These are phyloP conservation scores for Amblyopsis rosae DNA, from an alignment of 2,113 vertebrate species.

Conservation along the genomic window DNA sequence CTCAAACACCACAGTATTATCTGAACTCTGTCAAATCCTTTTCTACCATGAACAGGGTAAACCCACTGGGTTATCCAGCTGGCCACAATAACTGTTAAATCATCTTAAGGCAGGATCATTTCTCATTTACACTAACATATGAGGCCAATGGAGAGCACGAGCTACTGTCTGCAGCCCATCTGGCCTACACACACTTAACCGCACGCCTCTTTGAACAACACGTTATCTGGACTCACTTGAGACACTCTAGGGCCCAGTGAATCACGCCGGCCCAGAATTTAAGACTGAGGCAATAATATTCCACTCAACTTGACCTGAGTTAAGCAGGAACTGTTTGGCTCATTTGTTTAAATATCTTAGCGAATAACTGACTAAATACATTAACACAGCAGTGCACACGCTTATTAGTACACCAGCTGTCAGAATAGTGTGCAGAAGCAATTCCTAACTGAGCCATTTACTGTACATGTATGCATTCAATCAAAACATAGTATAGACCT, in stretches of 20 bases:
- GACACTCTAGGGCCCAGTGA: constrained; percentile 15
- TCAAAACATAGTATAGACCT: background rate
- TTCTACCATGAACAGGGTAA: constrained; percentile 5
- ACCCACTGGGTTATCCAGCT: constrained; percentile 11
- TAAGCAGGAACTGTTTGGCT: background rate
- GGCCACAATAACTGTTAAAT: constrained; percentile 35
- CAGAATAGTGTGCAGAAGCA: background rate
- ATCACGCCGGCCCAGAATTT: constrained; percentile 7
- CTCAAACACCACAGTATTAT: constrained; percentile 42
- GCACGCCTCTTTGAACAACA: constrained; percentile 36
- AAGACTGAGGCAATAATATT: constrained; percentile 30
- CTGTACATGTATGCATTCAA: background rate
- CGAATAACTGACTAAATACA: background rate
- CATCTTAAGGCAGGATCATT: constrained; percentile 43
- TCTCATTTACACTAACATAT: constrained; percentile 52
- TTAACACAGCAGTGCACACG: background rate
- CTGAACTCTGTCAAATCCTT: constrained; percentile 1
- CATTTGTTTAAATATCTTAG: background rate
- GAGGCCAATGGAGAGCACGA: constrained; percentile 15
- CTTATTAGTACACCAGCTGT: background rate
- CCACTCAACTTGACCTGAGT: constrained; percentile 11
- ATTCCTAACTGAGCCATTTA: background rate
- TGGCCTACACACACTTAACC: constrained; percentile 38
- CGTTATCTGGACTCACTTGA: constrained; percentile 46
- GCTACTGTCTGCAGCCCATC: constrained; percentile 38